phyloP scores from a whole-genome alignment of 2,797 vertebrate species.

The Danio tinwini region DNA sequence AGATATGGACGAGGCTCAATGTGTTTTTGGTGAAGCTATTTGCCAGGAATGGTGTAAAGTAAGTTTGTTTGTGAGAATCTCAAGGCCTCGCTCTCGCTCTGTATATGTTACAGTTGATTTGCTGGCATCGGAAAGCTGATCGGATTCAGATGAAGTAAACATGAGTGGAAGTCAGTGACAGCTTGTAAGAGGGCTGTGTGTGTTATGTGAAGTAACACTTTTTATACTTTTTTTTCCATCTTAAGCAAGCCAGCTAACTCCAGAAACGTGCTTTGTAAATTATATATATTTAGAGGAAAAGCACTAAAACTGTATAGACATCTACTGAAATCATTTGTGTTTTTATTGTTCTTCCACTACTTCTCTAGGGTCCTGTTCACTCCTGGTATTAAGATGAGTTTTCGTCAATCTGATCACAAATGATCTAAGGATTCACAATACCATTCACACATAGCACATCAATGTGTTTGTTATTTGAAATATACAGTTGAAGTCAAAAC shows the following conservation, averaged over 20 bases:
- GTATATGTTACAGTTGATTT: slow-evolving; percentile 31
- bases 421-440: too few relatives aligned
- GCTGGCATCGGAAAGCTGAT: slow-evolving; percentile 39
- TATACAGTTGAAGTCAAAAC: too few relatives aligned
- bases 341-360: too few relatives aligned
- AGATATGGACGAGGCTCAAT: slow-evolving; percentile 12
- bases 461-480: too few relatives aligned
- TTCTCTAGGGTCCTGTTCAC: too few relatives aligned
- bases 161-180: slow-evolving; percentile 28
- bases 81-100: slow-evolving; percentile 27
- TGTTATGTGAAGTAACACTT: slow-evolving; percentile 27
- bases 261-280: slow-evolving; percentile 4
- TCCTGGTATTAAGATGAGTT: too few relatives aligned
- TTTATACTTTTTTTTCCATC: neutral
- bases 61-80: slow-evolving; percentile 34
- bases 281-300: neutral
- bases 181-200: slow-evolving; percentile 25
- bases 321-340: too few relatives aligned
- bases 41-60: slow-evolving; percentile 31
- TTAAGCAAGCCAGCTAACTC: neutral
- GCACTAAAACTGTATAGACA: too few relatives aligned
- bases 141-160: slow-evolving; percentile 41
- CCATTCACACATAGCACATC: too few relatives aligned
- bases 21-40: slow-evolving; percentile 22
- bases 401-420: too few relatives aligned